Base-by-base conservation (phyloP, 1,140 invertebrate genomes). In the Limonius californicus region DNA sequence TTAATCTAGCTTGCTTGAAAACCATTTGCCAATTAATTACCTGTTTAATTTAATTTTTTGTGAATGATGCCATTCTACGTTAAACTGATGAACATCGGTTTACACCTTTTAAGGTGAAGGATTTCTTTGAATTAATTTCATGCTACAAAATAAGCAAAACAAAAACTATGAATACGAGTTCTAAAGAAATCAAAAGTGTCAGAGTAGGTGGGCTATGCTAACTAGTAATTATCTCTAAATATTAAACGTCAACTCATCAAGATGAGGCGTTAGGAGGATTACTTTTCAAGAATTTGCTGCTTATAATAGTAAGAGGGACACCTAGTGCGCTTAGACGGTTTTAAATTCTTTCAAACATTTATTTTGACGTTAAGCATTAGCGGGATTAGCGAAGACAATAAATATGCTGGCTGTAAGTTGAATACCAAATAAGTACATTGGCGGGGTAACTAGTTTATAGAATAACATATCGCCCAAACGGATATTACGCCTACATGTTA, bases 211-310 rank as follows among this genome's bases (percentile, higher is more conserved):
- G 45, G n/a, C n/a, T 18, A 45, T 21, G n/a, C 14, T 50, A 50
- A 18, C 9, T 8, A 12, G 8, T 18, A 50, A 50, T 50, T 39
- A 39, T 39, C 35, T 39, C 35, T 39, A 50, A 19, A 50, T 50
- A 50, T 50, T 50, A 50, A 50, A 50, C 45, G 45, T 50, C 45
- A 50, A 50, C 45, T 50, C 45, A 18, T 50, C 45, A 50, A 50
- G 45, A 50, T 19, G 45, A 50, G 45, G 45, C 45, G 45, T 50
- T 50, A 50, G 45, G 14, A 14, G 8, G 14, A 50, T 50, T 14
- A 16, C 7, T 50, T 50, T 50, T 50, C 16, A 18, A 50, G 16
- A 50, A 50, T 50, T 50, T 50, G 8, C 9, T 18, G 19, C 45
- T 19, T 50, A 50, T 50, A 18, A 50, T 21, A 18, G 45, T 21